Evolutionary conservation across 2,888 invertebrate species (phyloP).

Genomic region (Melieria crassipennis): DNA sequence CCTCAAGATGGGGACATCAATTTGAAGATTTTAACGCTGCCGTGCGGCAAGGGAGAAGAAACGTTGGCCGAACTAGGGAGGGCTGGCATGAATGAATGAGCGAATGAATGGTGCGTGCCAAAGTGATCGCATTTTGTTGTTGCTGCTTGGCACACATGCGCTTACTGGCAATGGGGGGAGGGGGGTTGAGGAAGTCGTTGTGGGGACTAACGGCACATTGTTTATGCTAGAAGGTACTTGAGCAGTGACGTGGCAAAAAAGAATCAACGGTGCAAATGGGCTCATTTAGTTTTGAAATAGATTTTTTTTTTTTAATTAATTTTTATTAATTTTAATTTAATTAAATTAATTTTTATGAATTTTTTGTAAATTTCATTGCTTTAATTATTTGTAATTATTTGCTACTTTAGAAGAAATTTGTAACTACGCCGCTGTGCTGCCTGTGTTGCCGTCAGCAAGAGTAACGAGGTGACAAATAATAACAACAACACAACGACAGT

Average conservation of each 20-base stretch:
- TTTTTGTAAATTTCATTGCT: too few species aligned
- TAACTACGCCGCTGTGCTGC: too few species aligned
- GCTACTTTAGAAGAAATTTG: background rate
- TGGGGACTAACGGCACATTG: background rate
- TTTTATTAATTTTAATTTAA: too few species aligned
- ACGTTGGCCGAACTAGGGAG: background rate
- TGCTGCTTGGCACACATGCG: too few species aligned
- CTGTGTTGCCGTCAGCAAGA: background rate
- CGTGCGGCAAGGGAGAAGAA: conserved; percentile 8
- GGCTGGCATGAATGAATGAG: background rate
- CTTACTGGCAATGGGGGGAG: too few species aligned
- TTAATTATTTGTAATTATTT: too few species aligned
- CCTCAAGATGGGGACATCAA: conserved; percentile 26
- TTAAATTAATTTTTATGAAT: too few species aligned
- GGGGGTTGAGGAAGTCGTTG: too few species aligned
- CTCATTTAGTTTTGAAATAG: too few species aligned
- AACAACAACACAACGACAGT: conserved; percentile 30
- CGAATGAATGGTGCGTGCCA: conserved; percentile 16
- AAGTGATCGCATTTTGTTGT: conserved; percentile 13
- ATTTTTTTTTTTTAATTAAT: too few species aligned
- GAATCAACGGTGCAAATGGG: too few species aligned
- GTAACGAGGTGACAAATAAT: conserved; percentile 43
- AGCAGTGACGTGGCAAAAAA: background rate
- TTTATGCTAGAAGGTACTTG: conserved; percentile 3
- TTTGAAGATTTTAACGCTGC: conserved; percentile 27